Base-by-base conservation (phyloP, 1,140 invertebrate genomes). In the Lanistes nyassanus region DNA sequence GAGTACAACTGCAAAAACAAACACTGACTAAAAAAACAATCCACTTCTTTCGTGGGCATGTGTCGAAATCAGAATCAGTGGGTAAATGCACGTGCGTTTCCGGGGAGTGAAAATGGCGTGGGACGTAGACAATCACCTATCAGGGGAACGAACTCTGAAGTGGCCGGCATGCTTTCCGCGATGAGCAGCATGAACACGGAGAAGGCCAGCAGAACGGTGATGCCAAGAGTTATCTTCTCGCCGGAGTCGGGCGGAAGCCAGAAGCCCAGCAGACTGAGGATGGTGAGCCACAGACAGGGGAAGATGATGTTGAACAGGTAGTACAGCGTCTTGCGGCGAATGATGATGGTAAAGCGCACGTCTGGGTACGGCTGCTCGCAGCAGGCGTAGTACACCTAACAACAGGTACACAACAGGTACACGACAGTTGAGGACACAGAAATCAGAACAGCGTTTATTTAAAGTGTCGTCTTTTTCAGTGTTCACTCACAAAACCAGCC, bases 321-420 rank as follows among this genome's bases (percentile, higher is more conserved):
- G 92, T 99, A 99, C 77, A 99, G 92, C 69, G 98, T 99, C 89
- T 98, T 93, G 88, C 98, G 93, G 86, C 98, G 93, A 90, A 99
- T 99, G 88, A 97, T 94, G 85, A 92, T 82, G 7, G 87, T 90
- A 56, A 92, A 90, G 6, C 91, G 92, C 6, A 92, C 90, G 80
- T 92, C 91, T 0, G 92, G 91, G 82, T 91, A 92, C 6, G 91
- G 91, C 79, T 91, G 90, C 3, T 78, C 80, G 81, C 91, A 92
- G 79, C 91, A 92, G n/a, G 89, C 88, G 82, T 92, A 92, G 75
- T 84, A 88, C 62, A 72, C 29, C 70, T 72, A 55, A 3, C 9
- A 9, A 21, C 6, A 31, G 0, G 65, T 13, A 23, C 11, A 60
- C 29, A 60, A 53, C 51, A 53, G 51, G n/a, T n/a, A n/a, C n/a